A percentile compares a stretch with the other conserved stretches of the same genome.
Conservation (phyloP, 2,113 vertebrate species). For the Balaeniceps rex region DNA sequence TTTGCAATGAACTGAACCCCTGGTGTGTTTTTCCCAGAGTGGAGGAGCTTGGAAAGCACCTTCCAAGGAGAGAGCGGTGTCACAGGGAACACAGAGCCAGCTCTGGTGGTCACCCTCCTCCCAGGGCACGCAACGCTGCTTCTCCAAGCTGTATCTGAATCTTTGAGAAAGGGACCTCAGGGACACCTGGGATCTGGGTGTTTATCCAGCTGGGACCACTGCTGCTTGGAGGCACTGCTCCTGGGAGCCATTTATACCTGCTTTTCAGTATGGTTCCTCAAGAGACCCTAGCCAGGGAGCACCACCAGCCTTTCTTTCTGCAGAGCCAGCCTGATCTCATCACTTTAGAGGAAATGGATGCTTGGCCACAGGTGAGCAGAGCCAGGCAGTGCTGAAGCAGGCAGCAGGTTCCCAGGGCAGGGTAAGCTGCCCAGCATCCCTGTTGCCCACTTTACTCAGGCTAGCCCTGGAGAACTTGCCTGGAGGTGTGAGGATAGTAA, state of each 20-base stretch:
- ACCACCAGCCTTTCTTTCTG: not conserved
- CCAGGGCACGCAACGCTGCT: accelerated
- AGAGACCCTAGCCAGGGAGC: not conserved
- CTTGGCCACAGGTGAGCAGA: not conserved
- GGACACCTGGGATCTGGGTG: not conserved
- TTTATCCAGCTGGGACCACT: not conserved
- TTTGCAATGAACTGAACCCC: not conserved
- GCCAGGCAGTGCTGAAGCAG: not conserved
- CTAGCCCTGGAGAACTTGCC: not conserved
- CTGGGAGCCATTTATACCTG: not conserved
- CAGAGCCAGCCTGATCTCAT: not conserved
- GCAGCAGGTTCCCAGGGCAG: not conserved
- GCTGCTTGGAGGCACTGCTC: not conserved
- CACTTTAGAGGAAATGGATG: not conserved
- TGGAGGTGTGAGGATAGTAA: not conserved
- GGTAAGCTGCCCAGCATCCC: not conserved
- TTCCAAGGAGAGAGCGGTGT: not conserved
- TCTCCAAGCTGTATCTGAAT: not conserved
- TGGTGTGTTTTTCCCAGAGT: not conserved
- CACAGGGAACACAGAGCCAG: not conserved
- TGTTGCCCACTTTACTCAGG: accelerated
- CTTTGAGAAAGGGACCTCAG: not conserved
- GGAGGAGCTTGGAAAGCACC: not conserved
- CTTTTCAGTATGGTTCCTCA: not conserved
- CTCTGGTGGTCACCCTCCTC: not conserved